Evolutionary conservation across 1,140 invertebrate genomes (phyloP).

Genomic region (Ectropis grisescens): DNA sequence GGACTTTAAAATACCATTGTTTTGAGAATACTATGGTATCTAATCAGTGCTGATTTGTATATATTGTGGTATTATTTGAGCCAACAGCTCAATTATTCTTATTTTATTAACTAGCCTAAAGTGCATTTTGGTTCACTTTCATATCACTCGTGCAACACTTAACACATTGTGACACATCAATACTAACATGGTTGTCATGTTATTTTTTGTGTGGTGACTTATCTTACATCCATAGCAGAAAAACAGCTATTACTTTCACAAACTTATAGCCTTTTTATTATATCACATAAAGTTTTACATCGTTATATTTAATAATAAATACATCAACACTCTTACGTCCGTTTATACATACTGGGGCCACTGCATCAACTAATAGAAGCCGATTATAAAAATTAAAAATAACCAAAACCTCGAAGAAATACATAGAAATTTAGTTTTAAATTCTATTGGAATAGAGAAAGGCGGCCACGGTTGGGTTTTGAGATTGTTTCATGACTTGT

Average conservation of each 20-base stretch:
- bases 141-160: too few species aligned
- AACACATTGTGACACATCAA: too few species aligned
- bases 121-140: too few species aligned
- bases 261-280: constrained; percentile 30
- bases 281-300: constrained; percentile 35
- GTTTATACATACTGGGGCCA: constrained; percentile 25
- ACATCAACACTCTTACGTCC: constrained; percentile 20
- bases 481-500: constrained; percentile 29
- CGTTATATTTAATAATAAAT: too few species aligned
- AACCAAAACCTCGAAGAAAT: constrained; percentile 9
- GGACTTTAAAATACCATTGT: too few species aligned
- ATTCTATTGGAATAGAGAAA: constrained; percentile 14
- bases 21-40: too few species aligned
- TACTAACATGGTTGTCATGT: too few species aligned
- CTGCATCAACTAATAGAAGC: constrained; percentile 19
- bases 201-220: too few species aligned
- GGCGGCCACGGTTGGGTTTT: constrained; percentile 19
- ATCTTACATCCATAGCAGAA: constrained; percentile 22
- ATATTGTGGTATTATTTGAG: too few species aligned
- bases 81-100: too few species aligned
- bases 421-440: constrained; percentile 14
- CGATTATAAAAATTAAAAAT: constrained; percentile 17
- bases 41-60: too few species aligned
- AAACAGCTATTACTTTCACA: constrained; percentile 23
- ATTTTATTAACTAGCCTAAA: too few species aligned